Base-by-base conservation (phyloP, 2,113 vertebrate species). In the Caracal caracal region DNA sequence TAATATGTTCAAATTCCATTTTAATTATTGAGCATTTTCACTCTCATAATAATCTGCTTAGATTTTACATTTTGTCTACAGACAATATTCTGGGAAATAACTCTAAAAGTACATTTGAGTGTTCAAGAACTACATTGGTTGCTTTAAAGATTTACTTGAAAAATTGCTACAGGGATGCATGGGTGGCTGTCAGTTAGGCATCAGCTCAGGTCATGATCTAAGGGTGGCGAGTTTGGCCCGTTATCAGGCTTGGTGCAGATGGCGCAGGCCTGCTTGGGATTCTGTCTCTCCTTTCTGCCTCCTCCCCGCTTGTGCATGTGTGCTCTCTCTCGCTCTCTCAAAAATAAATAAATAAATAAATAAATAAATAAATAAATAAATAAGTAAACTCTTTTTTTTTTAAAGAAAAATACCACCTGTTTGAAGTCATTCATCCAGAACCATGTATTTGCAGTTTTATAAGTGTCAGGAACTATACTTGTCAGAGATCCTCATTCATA, bases 1-100 rank as follows among this genome's bases (percentile, higher is more conserved):
- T 78, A 35, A 70, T 70, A 37, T 56, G 20, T 56, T 88, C 6
- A 80, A 84, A 61, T 73, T 70, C 40, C 3, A 71, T 68, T 79
- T 63, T 71, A 59, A 73, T 47, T 30, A 22, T 16, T 85, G 43
- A 88, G 2, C 10, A 30, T 37, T 65, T 93, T 37, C 24, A 43
- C 8, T 65, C 80, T 92, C 33, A 68, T 78, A 76, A 53, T 47
- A 8, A 12, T 70, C 11, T 80, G 35, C 10, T 5, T 80, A 85
- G 84, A 97, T 95, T 95, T 56, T 94, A 79, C 33, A 88, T 6
- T 97, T 47, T 92, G 95, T 97, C 96, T 95, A 43, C 35, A 68
- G 70, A 70, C 90, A 92, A 51, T 56, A 40, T 85, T 85, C 28
- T 37, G 68, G 66, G 88, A 95, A 97, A 96, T 96, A 93, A 82